Conservation (phyloP, 2,113 vertebrate genomes). For the Turdus rufiventris region DNA sequence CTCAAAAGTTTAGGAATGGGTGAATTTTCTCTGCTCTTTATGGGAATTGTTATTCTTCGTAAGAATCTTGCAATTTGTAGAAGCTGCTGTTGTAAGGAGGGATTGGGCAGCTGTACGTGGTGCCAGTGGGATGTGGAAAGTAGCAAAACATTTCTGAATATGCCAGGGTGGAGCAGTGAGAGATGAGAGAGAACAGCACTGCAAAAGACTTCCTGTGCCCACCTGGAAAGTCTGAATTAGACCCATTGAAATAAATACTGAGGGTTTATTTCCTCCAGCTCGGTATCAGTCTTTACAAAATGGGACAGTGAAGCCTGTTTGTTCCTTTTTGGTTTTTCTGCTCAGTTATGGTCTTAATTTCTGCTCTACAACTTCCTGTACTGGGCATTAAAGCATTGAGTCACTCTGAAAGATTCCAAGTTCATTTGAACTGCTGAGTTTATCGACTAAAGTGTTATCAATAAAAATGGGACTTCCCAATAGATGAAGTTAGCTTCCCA, state of each 20-base stretch:
- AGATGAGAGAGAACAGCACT: neutral
- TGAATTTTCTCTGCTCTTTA: neutral
- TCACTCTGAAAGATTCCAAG: neutral
- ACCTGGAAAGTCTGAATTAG: neutral
- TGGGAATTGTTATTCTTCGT: neutral
- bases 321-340: neutral
- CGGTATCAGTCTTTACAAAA: neutral
- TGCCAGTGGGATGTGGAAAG: neutral
- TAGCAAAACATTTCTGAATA: neutral
- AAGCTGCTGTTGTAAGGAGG: neutral
- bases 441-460: neutral
- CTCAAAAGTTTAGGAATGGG: constrained; percentile 13
- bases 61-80: neutral
- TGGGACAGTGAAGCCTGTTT: neutral
- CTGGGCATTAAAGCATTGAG: neutral
- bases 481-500: neutral
- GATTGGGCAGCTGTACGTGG: neutral
- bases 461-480: neutral
- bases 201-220: neutral
- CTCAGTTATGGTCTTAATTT: neutral
- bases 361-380: neutral
- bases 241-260: neutral
- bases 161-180: neutral
- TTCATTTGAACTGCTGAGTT: neutral
- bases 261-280: neutral